phyloP scores from a whole-genome alignment of 1,140 invertebrate species.

The Hydropsyche tenuis region DNA sequence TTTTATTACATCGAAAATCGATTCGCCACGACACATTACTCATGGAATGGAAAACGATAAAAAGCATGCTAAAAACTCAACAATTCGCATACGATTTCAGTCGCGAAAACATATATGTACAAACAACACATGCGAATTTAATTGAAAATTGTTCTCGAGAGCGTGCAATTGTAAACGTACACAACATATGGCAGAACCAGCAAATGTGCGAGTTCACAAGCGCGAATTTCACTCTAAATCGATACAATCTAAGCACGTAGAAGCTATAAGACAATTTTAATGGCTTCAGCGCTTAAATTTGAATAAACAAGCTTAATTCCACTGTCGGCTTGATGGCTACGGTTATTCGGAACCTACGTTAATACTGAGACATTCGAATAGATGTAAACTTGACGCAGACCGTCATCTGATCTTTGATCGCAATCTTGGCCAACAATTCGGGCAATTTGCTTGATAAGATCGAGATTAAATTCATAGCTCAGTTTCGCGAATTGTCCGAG shows the following conservation, averaged over 20 bases:
- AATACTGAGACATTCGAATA: not conserved
- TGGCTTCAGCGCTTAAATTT: not conserved
- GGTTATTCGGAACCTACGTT: not conserved
- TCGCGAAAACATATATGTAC: too few species aligned
- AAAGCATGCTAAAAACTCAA: too few species aligned
- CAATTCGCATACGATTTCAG: too few species aligned
- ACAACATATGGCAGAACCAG: not conserved
- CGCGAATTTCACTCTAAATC: not conserved
- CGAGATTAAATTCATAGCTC: too few species aligned
- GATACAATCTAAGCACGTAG: not conserved
- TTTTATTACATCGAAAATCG: too few species aligned
- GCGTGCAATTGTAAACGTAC: not conserved
- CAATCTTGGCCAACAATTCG: too few species aligned
- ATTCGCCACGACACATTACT: too few species aligned
- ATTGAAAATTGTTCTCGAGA: constrained; percentile 4
- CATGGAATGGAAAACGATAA: too few species aligned
- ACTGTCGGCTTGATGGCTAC: too few species aligned
- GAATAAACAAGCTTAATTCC: too few species aligned
- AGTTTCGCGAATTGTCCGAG: too few species aligned
- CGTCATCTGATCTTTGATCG: not conserved
- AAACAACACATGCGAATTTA: not conserved
- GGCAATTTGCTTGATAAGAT: too few species aligned
- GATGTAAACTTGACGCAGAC: constrained; percentile 11
- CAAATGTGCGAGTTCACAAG: not conserved
- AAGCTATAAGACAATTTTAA: not conserved